A percentile compares a stretch with the other conserved stretches of the same genome.
These are phyloP conservation scores for Tachuris rubrigastra DNA, from an alignment of 2,113 vertebrate species.

Conservation along the genomic window DNA sequence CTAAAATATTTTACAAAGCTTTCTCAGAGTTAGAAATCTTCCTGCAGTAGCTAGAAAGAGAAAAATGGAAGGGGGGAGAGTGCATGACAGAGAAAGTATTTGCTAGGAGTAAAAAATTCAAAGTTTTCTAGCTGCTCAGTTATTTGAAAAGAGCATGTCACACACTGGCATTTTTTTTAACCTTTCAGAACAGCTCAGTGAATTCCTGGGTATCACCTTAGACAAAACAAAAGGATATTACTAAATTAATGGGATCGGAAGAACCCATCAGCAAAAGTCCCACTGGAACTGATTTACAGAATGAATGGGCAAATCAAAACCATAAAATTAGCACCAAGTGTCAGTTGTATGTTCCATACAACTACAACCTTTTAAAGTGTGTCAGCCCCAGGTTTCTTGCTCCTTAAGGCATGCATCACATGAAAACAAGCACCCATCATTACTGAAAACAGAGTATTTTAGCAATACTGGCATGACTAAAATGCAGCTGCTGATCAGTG, in stretches of 20 bases:
- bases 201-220: slow-evolving; percentile 1
- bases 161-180: background rate
- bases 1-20: background rate
- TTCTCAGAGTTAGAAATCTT: background rate
- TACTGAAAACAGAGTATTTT: background rate
- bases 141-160: background rate
- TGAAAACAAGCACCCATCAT: background rate
- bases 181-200: background rate
- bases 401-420: background rate
- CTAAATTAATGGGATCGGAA: slow-evolving; percentile 38
- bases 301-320: slow-evolving; percentile 57
- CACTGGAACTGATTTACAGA: slow-evolving; percentile 32
- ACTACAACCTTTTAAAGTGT: background rate
- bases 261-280: slow-evolving; percentile 39
- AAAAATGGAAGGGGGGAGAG: rapidly evolving
- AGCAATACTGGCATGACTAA: slow-evolving; percentile 11
- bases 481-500: slow-evolving; percentile 55
- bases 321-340: slow-evolving; percentile 31
- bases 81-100: background rate
- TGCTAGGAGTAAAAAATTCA: background rate
- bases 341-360: background rate
- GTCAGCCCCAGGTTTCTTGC: slow-evolving; percentile 28
- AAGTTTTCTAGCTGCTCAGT: background rate
- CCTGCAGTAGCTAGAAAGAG: background rate
- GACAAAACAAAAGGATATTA: slow-evolving; percentile 42